phyloP scores from a whole-genome alignment of 2,113 vertebrate species.

The Channa maculata region DNA sequence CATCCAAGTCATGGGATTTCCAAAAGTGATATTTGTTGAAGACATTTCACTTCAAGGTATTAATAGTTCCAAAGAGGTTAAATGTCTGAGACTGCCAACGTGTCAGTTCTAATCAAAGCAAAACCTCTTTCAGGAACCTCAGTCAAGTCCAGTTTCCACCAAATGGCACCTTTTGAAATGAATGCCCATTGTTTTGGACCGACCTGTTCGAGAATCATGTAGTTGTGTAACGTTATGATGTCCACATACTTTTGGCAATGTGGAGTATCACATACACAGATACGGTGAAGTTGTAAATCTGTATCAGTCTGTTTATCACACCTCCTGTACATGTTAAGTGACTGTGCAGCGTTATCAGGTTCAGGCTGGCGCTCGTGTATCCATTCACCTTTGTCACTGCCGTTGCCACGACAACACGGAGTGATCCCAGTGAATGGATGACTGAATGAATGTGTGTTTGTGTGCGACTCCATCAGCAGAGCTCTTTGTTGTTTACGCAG shows the following conservation, averaged over 20 bases:
- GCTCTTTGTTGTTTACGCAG: slow-evolving; percentile 41
- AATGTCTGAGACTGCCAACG: too few relatives aligned
- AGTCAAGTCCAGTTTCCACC: too few relatives aligned
- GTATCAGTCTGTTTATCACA: background rate
- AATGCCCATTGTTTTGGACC: too few relatives aligned
- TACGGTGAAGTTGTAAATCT: background rate
- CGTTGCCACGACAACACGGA: slow-evolving; percentile 32
- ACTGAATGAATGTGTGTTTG: slow-evolving; percentile 30
- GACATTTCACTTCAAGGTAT: too few relatives aligned
- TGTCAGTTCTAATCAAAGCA: too few relatives aligned
- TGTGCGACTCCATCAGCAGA: slow-evolving; percentile 18
- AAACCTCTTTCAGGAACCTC: too few relatives aligned
- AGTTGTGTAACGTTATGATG: background rate
- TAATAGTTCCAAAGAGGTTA: too few relatives aligned
- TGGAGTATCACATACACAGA: background rate
- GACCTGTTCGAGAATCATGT: too few relatives aligned
- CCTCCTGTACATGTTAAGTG: slow-evolving; percentile 3
- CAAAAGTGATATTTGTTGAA: too few relatives aligned
- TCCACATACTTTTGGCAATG: background rate
- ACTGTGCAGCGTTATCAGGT: slow-evolving; percentile 3
- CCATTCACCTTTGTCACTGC: slow-evolving; percentile 29
- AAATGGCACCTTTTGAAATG: too few relatives aligned
- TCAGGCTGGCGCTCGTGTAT: background rate
- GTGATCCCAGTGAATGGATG: slow-evolving; percentile 4
- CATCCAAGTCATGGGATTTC: too few relatives aligned